A percentile compares a stretch with the other conserved stretches of the same genome.
Evolutionary conservation across 1,140 invertebrate species (phyloP).

Genomic region (Homalodisca vitripennis): DNA sequence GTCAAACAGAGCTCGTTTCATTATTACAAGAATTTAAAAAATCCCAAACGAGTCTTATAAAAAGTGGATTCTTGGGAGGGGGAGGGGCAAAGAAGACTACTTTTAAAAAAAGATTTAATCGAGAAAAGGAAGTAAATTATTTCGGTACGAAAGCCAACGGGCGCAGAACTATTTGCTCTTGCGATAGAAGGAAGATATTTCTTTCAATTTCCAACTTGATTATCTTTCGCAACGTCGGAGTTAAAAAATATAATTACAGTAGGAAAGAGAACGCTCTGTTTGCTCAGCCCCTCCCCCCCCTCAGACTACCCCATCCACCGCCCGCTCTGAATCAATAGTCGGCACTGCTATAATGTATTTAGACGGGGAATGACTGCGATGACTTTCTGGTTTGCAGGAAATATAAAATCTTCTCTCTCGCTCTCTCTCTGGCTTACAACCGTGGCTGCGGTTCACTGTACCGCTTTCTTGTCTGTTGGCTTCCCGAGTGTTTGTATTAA

Average conservation of each 20-base stretch:
- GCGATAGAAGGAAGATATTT: slow-evolving; percentile 23
- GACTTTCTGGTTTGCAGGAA: neutral
- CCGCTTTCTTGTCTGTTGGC: neutral
- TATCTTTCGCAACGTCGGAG: slow-evolving; percentile 27
- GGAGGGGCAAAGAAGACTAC: neutral
- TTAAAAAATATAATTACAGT: slow-evolving; percentile 31
- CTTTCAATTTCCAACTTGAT: slow-evolving; percentile 31
- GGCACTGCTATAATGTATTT: neutral
- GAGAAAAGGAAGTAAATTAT: slow-evolving; percentile 20
- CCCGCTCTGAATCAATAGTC: neutral
- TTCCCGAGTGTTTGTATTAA: neutral
- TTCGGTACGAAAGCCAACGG: slow-evolving; percentile 2
- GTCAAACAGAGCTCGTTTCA: slow-evolving; percentile 16
- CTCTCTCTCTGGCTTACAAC: neutral
- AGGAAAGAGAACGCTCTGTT: slow-evolving; percentile 10
- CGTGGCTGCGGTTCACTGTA: neutral
- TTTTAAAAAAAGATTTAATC: slow-evolving; percentile 5
- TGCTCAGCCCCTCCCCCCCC: neutral
- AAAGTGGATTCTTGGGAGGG: neutral
- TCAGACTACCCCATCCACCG: neutral
- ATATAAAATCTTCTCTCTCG: neutral
- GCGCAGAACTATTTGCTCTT: slow-evolving; percentile 23
- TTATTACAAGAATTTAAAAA: slow-evolving; percentile 21
- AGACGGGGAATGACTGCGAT: neutral
- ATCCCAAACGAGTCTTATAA: slow-evolving; percentile 10